These are phyloP conservation scores for Invenusta paracnida DNA, from an alignment of 2,888 invertebrate genomes.

Conservation along the genomic window DNA sequence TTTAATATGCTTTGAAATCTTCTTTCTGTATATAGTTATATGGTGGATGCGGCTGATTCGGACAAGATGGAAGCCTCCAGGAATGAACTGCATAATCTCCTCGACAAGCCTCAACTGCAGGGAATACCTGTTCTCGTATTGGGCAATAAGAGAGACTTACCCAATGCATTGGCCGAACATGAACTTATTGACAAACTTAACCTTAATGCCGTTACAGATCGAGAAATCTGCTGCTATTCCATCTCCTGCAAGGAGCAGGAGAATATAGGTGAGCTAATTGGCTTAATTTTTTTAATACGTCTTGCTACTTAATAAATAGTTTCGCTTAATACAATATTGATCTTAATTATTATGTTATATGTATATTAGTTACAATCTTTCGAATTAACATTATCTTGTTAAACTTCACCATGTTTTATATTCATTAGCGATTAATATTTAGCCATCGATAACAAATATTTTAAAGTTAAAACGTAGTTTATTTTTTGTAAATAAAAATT, in stretches of 20 bases:
- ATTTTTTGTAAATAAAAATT: too few species aligned
- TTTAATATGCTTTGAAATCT: too few species aligned
- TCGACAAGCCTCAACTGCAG: slow-evolving; percentile 87
- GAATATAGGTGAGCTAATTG: slow-evolving; percentile 70
- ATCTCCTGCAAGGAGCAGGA: slow-evolving; percentile 99
- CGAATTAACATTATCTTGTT: too few species aligned
- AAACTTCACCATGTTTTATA: too few species aligned
- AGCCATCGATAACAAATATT: too few species aligned
- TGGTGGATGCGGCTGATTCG: slow-evolving; percentile 99
- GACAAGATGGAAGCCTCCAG: slow-evolving; percentile 98
- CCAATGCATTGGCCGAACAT: slow-evolving; percentile 92
- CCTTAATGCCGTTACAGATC: slow-evolving; percentile 42
- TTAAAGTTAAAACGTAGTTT: too few species aligned
- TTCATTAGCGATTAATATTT: too few species aligned
- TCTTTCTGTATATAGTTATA: slow-evolving; percentile 76
- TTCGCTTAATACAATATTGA: too few species aligned
- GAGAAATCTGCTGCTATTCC: slow-evolving; percentile 84
- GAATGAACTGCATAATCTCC: slow-evolving; percentile 90
- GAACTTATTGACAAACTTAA: slow-evolving; percentile 85
- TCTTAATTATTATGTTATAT: too few species aligned
- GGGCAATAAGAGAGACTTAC: slow-evolving; percentile 95
- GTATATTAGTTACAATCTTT: too few species aligned
- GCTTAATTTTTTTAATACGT: too few species aligned
- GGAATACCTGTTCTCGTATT: slow-evolving; percentile 96
- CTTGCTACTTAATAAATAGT: too few species aligned